Percentiles rank a stretch among this genome's conserved stretches.
Evolutionary conservation across 2,888 invertebrate species (phyloP).

Genomic region (Apamea sordens): DNA sequence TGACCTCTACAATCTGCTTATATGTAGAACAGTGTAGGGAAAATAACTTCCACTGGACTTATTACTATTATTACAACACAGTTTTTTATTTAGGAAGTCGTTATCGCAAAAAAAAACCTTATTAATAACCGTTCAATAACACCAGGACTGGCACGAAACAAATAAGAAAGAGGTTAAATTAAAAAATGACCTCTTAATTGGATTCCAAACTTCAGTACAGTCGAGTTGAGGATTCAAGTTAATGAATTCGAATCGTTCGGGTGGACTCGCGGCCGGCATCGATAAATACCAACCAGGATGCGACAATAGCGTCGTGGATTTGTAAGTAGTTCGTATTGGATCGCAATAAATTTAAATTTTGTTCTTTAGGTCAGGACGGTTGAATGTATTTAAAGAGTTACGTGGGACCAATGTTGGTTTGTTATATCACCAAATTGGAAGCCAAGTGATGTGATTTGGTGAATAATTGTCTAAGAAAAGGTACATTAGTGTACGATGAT

Average conservation of each 20-base stretch:
- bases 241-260: slow-evolving; percentile 75
- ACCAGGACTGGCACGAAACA: not conserved
- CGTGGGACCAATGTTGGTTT: not conserved
- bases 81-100: slow-evolving; percentile 10
- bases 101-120: not conserved
- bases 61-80: not conserved
- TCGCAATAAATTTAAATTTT: slow-evolving; percentile 50
- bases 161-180: slow-evolving; percentile 28
- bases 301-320: slow-evolving; percentile 44
- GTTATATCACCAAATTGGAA: slow-evolving; percentile 12
- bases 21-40: slow-evolving; percentile 18
- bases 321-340: slow-evolving; percentile 52
- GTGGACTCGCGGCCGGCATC: slow-evolving; percentile 56
- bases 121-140: not conserved
- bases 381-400: slow-evolving; percentile 35
- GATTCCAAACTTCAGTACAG: slow-evolving; percentile 79
- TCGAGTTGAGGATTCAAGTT: slow-evolving; percentile 76
- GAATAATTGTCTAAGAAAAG: not conserved
- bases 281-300: slow-evolving; percentile 60
- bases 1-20: slow-evolving; percentile 45
- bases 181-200: slow-evolving; percentile 70
- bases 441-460: not conserved
- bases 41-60: slow-evolving; percentile 18
- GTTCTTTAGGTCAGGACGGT: slow-evolving; percentile 40
- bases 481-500: not conserved